phyloP scores from a whole-genome alignment of 2,888 invertebrate species.

The Sinopyrophorus schimmeli region DNA sequence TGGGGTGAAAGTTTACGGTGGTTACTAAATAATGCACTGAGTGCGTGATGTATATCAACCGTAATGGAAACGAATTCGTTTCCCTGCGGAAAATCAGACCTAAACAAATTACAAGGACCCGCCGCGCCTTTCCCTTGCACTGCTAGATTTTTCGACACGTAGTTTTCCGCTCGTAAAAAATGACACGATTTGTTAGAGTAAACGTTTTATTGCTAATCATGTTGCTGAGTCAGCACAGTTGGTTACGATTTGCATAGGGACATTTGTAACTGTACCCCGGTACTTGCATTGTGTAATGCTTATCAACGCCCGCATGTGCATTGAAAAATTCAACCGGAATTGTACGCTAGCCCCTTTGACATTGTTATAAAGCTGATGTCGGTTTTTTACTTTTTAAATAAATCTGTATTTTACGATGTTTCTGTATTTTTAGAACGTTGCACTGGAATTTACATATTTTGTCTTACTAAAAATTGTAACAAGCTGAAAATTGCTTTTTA shows the following conservation, averaged over 20 bases:
- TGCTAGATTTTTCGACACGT: conserved; percentile 37
- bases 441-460: too few relatives aligned
- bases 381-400: too few relatives aligned
- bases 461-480: too few relatives aligned
- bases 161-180: conserved; percentile 40
- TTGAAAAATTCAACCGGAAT: conserved; percentile 21
- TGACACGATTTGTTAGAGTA: conserved; percentile 42
- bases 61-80: conserved; percentile 45
- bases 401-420: too few relatives aligned
- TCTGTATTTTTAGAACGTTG: too few relatives aligned
- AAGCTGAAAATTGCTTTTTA: too few relatives aligned
- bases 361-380: too few relatives aligned
- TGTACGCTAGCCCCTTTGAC: too few relatives aligned
- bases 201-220: conserved; percentile 45
- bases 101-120: conserved; percentile 40
- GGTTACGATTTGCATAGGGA: conserved; percentile 31
- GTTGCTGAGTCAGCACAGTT: conserved; percentile 36
- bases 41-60: conserved; percentile 50
- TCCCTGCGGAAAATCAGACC: conserved; percentile 48
- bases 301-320: conserved; percentile 19
- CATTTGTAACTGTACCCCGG: conserved; percentile 28
- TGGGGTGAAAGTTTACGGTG: conserved; percentile 48
- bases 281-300: too few relatives aligned
- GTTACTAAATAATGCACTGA: conserved; percentile 52
- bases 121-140: conserved; percentile 20